Evolutionary conservation across 2,113 vertebrate genomes (phyloP), one percentile per base, ranked within the genome.

Genomic region (Phycodurus eques): DNA sequence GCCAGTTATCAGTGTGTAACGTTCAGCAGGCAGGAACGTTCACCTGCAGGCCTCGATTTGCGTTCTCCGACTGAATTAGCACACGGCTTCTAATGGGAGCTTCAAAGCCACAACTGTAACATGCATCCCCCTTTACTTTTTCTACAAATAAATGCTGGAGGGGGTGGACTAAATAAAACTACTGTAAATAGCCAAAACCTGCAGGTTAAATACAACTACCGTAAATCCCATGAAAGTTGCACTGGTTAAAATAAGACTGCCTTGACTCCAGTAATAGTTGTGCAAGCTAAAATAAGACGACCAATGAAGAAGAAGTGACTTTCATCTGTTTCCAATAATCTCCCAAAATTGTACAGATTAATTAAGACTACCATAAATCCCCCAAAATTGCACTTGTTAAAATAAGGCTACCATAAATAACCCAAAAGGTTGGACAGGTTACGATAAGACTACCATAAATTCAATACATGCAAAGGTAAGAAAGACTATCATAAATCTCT

Each of bases 1-100:
- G 71, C 39, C 72, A 77, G 57, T 64, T 76, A 80, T 68, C 76
- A 66, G 60, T 44, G 60, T 57, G 20, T 17, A 85, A 85, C 78
- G 78, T 82, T 83, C 79, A 80, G 82, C 17, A 15, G 69, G 75
- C 47, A 77, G 57, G 47, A 82, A 70, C 63, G 83, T 78, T 72
- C 31, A 78, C 88, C 79, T 51, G 68, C 2, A 22, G 87, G 80
- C 78, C 79, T 67, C 53, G 71, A 73, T 83, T 77, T 76, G 70
- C 80, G 76, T 78, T 78, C 80, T 79, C 65, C 74, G 46, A 53
- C 43, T 75, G 74, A 83, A 83, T 22, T 47, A 47, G 22, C n/a
- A 43, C 62, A 44, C 4, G 35, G 19, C 39, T 43, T 19, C 35
- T 22, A 64, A 43, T 22, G 62, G 42, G 62, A 12, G 35, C 62